A percentile compares a stretch with the other conserved stretches of the same genome.
phyloP scores from a whole-genome alignment of 2,888 invertebrate species.

The Nomada flava region DNA sequence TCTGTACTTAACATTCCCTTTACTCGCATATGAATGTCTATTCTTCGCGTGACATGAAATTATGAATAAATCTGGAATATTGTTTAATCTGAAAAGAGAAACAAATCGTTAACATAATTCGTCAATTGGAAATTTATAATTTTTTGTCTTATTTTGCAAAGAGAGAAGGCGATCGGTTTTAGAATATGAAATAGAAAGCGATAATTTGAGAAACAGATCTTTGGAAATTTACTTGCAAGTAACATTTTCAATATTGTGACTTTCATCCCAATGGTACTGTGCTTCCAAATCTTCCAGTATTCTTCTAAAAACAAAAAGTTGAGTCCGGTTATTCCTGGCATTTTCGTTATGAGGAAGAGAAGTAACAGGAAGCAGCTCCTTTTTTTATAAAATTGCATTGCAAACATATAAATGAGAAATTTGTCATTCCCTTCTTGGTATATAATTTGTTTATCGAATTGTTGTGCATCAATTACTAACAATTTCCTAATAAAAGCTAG shows the following conservation, averaged over 20 bases:
- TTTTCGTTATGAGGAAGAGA: not conserved
- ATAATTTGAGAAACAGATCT: constrained; percentile 40
- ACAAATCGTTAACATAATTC: constrained; percentile 34
- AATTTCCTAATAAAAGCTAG: constrained; percentile 26
- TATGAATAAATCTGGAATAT: constrained; percentile 53
- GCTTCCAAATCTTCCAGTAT: constrained; percentile 61
- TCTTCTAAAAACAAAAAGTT: constrained; percentile 66
- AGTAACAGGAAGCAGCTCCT: constrained; percentile 31
- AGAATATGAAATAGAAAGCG: constrained; percentile 17
- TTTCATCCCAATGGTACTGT: constrained; percentile 53
- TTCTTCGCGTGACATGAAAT: constrained; percentile 49
- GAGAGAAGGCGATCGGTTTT: not conserved
- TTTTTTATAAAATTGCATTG: not conserved
- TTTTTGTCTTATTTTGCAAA: constrained; percentile 1
- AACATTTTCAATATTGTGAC: constrained; percentile 51
- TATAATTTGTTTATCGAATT: constrained; percentile 15
- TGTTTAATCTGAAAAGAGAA: constrained; percentile 61
- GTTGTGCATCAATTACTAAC: constrained; percentile 5
- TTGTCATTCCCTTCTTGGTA: constrained; percentile 10
- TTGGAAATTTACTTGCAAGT: constrained; percentile 55
- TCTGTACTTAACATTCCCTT: constrained; percentile 47
- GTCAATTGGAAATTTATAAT: not conserved
- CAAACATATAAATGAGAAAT: constrained; percentile 55
- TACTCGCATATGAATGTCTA: constrained; percentile 36
- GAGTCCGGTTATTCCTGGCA: constrained; percentile 32